Evolutionary conservation across 2,888 invertebrate species (phyloP), one percentile per base, ranked within the genome.

Genomic region (Parnassius orleans): DNA sequence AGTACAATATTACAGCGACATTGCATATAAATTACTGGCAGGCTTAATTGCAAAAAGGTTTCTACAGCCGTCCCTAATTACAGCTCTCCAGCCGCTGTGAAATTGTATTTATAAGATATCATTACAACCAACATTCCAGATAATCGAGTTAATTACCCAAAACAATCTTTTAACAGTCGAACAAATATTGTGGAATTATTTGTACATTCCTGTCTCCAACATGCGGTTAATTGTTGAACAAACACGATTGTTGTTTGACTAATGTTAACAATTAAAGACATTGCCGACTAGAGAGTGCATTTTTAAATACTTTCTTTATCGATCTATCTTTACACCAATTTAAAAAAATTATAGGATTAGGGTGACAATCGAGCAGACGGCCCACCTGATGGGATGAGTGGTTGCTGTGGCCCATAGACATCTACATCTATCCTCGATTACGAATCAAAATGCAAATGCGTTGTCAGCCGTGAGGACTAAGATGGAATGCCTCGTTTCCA

Each of bases 171-270:
- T 42, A 33, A 63, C 48, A 47, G 47, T 52, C 12, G 43, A 56
- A 50, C 56, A 60, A 64, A 60, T 60, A 60, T 60, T 57, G 52
- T 47, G 24, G 53, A 53, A 58, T 51, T 59, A 59, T 33, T 33
- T 33, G 9, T 48, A 55, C 53, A 64, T 64, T 53, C 63, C 19
- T 60, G 43, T 48, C 52, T 48, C 43, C 60, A 57, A 57, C 57
- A n/a, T 57, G 48, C 53, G 60, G n/a, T 43, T 57, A 60, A 64
- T 64, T 64, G 56, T 64, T 53, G 44, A 14, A 60, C 60, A 60
- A 64, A 53, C 56, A 24, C 50, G 59, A 52, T 24, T 42, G 24
- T 51, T 46, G 55, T 63, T 59, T 51, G 24, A 51, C 44, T 15
- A 54, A 58, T 63, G 54, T 41, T 53, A n/a, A 42, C 44, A 14